Evolutionary conservation across 2,113 vertebrate species (phyloP).

Genomic region (Periophthalmus modestus): DNA sequence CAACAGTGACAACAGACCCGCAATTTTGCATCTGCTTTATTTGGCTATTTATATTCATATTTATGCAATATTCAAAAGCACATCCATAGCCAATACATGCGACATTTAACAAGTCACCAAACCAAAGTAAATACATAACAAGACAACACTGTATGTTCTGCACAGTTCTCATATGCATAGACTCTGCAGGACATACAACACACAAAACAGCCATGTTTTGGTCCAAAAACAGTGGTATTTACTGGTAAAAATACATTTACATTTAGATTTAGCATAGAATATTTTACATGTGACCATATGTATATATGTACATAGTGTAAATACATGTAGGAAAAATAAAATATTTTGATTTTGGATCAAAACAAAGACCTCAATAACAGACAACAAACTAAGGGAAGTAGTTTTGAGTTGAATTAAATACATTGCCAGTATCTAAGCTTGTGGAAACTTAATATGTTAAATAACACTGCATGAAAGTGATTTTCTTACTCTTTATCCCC

Average conservation of each 20-base stretch:
- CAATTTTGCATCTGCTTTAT: conserved; percentile 54
- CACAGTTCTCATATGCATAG: conserved; percentile 18
- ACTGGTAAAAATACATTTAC: not conserved
- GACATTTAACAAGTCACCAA: conserved; percentile 12
- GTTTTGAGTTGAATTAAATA: not conserved
- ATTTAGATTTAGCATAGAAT: not conserved
- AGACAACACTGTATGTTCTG: conserved; percentile 38
- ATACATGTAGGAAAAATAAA: not conserved
- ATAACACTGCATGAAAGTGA: conserved; percentile 11
- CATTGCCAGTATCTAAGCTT: conserved; percentile 1
- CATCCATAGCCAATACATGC: not conserved
- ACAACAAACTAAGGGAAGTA: not conserved
- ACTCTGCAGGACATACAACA: conserved; percentile 43
- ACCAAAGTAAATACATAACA: conserved; percentile 16
- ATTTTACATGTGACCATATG: not conserved
- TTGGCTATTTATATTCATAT: conserved; percentile 27
- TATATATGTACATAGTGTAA: not conserved
- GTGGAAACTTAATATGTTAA: not conserved
- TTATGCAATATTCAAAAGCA: conserved; percentile 37
- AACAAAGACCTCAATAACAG: not conserved
- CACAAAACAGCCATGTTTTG: conserved; percentile 15
- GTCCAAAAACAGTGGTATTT: conserved; percentile 19
- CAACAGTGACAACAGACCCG: conserved; percentile 26
- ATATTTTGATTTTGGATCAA: conserved; percentile 29
- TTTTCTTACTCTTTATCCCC: conserved; percentile 76